Evolutionary conservation across 2,888 invertebrate species (phyloP).

Genomic region (Onchidella celtica): DNA sequence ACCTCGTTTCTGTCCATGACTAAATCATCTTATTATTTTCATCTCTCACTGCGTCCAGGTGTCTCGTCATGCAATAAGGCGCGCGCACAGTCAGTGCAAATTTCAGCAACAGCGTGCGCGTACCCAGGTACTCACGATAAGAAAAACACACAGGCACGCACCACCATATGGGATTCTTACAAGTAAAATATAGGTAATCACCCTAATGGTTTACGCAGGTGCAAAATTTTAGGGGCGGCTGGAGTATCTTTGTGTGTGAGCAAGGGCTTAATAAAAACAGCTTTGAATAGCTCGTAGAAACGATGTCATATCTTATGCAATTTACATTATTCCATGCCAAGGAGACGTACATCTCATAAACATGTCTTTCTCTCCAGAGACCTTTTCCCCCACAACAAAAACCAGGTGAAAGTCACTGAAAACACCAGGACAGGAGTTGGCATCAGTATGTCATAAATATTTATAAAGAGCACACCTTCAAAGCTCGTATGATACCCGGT

Average conservation of each 20-base stretch:
- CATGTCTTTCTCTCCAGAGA: not conserved
- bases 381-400: not conserved
- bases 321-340: not conserved
- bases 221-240: not conserved
- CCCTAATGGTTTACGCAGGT: not conserved
- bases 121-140: constrained; percentile 4
- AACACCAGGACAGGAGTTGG: not conserved
- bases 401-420: not conserved
- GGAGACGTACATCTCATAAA: not conserved
- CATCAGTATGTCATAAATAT: not conserved
- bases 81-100: not conserved
- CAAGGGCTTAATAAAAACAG: not conserved
- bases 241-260: not conserved
- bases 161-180: not conserved
- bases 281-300: not conserved
- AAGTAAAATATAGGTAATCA: not conserved
- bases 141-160: not conserved
- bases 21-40: no score
- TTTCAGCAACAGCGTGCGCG: not conserved
- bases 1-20: no score
- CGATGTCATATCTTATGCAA: not conserved
- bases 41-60: not conserved
- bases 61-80: not conserved
- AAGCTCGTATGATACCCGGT: no score
- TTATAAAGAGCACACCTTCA: not conserved